Evolutionary conservation across 1,140 invertebrate genomes (phyloP).

Genomic region (Macrobrachium rosenbergii): DNA sequence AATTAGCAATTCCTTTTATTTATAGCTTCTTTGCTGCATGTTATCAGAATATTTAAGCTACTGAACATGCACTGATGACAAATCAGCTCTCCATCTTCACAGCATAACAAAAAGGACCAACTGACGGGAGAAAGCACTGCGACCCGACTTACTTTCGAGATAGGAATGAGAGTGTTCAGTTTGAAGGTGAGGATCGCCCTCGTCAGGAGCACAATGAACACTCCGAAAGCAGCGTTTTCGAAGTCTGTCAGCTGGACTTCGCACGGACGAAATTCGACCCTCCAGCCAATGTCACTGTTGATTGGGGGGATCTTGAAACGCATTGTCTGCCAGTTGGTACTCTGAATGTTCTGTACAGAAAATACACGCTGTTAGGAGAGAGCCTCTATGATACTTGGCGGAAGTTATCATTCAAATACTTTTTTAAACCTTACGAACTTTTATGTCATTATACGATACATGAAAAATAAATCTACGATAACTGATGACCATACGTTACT

Average conservation of each 20-base stretch:
- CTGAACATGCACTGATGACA: too few species aligned
- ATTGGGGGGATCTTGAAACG: slow-evolving; percentile 98
- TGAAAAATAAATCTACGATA: too few species aligned
- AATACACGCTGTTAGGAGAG: not conserved
- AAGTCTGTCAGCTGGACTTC: slow-evolving; percentile 99
- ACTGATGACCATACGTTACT: too few species aligned
- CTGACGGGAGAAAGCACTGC: not conserved
- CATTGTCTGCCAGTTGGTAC: slow-evolving; percentile 99
- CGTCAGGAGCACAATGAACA: slow-evolving; percentile 96
- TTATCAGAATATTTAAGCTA: too few species aligned
- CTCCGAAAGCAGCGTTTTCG: slow-evolving; percentile 99
- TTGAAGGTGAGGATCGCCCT: slow-evolving; percentile 97
- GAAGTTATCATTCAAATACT: too few species aligned
- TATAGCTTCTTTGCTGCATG: too few species aligned
- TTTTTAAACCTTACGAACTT: not conserved
- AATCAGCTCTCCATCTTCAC: too few species aligned
- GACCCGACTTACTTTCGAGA: slow-evolving; percentile 85
- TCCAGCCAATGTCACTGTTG: slow-evolving; percentile 96
- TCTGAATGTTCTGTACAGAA: slow-evolving; percentile 93
- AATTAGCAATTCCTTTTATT: too few species aligned
- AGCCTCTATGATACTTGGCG: not conserved
- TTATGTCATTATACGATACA: too few species aligned
- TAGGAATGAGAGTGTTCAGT: slow-evolving; percentile 96
- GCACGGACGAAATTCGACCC: slow-evolving; percentile 99
- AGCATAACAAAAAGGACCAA: too few species aligned